Evolutionary conservation across 2,888 invertebrate species (phyloP).

Genomic region (Terebella lapidaria): DNA sequence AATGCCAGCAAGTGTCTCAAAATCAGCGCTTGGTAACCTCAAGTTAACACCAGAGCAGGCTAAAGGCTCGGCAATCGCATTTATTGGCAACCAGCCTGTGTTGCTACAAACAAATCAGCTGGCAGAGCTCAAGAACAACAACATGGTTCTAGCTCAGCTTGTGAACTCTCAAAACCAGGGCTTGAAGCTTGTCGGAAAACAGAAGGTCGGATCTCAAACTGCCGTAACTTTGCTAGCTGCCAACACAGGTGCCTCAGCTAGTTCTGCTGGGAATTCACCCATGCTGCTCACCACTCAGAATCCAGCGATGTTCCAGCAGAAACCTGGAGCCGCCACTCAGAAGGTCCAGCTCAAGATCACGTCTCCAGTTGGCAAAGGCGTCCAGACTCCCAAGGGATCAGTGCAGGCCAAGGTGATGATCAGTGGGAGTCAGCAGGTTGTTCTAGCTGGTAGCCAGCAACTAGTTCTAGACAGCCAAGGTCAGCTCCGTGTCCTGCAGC

Average conservation of each 20-base stretch:
- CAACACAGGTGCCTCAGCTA: neutral
- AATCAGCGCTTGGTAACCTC: too few relatives aligned
- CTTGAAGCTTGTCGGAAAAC: too few relatives aligned
- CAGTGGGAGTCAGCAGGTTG: neutral
- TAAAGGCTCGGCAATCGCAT: neutral
- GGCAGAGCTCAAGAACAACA: neutral
- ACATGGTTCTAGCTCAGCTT: neutral
- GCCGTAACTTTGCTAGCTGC: too few relatives aligned
- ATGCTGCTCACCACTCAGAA: neutral
- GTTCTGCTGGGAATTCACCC: neutral
- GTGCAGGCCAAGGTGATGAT: neutral
- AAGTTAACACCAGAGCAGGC: neutral
- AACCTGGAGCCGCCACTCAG: too few relatives aligned
- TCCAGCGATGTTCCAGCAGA: neutral
- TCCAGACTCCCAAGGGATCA: too few relatives aligned
- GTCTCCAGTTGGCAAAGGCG: too few relatives aligned
- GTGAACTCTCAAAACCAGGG: too few relatives aligned
- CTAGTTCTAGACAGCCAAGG: too few relatives aligned
- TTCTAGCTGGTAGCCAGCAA: too few relatives aligned
- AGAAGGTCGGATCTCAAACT: too few relatives aligned
- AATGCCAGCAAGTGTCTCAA: too few relatives aligned
- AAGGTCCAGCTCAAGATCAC: too few relatives aligned
- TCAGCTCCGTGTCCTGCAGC: neutral
- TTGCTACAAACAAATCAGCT: neutral
- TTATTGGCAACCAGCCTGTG: neutral